Base-by-base conservation (phyloP, 2,113 vertebrate genomes). In the Piaya cayana region DNA sequence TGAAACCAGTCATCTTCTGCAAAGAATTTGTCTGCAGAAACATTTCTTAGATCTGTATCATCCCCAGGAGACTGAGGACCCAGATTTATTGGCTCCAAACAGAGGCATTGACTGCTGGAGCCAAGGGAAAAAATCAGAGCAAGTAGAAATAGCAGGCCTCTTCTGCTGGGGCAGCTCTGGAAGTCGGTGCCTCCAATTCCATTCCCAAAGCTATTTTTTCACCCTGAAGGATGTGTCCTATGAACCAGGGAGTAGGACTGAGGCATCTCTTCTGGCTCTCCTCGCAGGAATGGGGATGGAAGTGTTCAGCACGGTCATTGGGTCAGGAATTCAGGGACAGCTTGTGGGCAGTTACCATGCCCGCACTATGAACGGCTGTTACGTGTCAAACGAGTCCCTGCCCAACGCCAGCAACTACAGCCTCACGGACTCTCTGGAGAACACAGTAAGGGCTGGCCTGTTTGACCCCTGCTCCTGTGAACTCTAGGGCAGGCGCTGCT, bases 241-340 rank as follows among this genome's bases (percentile, higher is more conserved):
- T 34, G 76, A 42, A 62, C 50, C 69, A 19, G 13, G 37, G 65
- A 56, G 42, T 26, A 58, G 71, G 53, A 32, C 58, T 52, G 42
- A 81, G 62, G 30, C 9, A 77, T 58, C 42, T 43, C 29, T 82
- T 47, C 34, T 11, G 36, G n/a, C 32, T 5, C 0, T 69, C 5
- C 69, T 64, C 77, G 23, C 86, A 98, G 98, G 98, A 82, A 98
- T 98, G 98, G 97, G 96, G 36, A 90, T 97, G 88, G 98, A 98
- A 95, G 95, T 98, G 94, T n/a, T 97, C 75, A 97, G 98, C 29
- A 98, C 97, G n/a, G 97, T 98, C 67, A 43, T 98, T 29, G 98
- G 97, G 6, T 97, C 98, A 5, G 82, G 97, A 27, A 97, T 98
- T 64, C 98, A 98, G 92, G 98, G 98, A 55, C 97, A 98, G 84